These are phyloP conservation scores for Rynchops niger DNA, from an alignment of 2,113 vertebrate genomes.

Conservation along the genomic window DNA sequence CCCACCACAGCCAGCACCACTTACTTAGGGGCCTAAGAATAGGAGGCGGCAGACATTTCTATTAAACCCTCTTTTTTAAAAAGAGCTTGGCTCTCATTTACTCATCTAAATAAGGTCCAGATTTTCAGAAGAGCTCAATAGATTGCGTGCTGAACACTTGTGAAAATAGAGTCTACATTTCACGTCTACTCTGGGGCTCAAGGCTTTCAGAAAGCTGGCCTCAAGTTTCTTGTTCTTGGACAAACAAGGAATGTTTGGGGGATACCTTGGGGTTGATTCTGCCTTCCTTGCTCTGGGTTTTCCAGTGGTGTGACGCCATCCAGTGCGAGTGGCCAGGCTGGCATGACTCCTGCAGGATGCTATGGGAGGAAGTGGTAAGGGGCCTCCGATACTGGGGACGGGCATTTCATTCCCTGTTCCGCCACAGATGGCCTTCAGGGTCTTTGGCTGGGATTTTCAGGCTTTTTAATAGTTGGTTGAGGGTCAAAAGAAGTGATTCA, in stretches of 20 bases:
- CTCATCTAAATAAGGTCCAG: conserved; percentile 56
- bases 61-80: conserved; percentile 41
- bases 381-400: accelerated
- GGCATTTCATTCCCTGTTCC: background rate
- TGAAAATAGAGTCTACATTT: conserved; percentile 61
- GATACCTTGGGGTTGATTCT: conserved; percentile 3
- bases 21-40: conserved; percentile 58
- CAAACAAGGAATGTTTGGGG: background rate
- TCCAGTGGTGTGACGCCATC: background rate
- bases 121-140: conserved; percentile 52
- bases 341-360: background rate
- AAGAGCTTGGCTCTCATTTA: conserved; percentile 57
- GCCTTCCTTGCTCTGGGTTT: background rate
- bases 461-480: background rate
- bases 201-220: background rate
- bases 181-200: conserved; percentile 17
- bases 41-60: conserved; percentile 60
- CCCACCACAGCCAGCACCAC: conserved; percentile 40
- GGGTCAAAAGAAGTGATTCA: background rate
- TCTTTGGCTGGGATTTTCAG: background rate
- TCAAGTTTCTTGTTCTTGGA: conserved; percentile 44
- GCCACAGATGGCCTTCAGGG: background rate
- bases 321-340: accelerated
- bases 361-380: background rate
- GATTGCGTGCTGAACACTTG: conserved; percentile 60